phyloP scores from a whole-genome alignment of 2,797 vertebrate genomes.

The Melopsittacus undulatus region DNA sequence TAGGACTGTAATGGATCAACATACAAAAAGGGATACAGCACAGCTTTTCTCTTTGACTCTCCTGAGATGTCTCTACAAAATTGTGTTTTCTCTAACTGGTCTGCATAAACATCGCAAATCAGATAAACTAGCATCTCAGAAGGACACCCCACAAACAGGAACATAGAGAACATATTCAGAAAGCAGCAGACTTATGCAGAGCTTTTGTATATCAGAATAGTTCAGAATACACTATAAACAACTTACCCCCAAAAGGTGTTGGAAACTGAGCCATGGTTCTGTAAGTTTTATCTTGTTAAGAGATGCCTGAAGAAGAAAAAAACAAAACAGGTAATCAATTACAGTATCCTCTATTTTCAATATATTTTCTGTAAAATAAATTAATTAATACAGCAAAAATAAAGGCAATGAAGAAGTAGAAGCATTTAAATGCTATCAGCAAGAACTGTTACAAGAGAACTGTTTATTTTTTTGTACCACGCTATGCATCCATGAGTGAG shows the following conservation, averaged over 20 bases:
- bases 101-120: background rate
- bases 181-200: background rate
- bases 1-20: background rate
- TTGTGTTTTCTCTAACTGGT: background rate
- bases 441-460: background rate
- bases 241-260: constrained; percentile 93
- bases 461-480: background rate
- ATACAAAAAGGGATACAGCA: background rate
- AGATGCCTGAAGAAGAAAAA: constrained; percentile 78
- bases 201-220: background rate
- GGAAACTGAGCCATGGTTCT: constrained; percentile 98
- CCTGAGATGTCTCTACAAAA: background rate
- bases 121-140: background rate
- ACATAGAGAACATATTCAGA: background rate
- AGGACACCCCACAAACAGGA: background rate
- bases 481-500: background rate
- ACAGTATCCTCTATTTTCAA: background rate
- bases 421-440: background rate
- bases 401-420: background rate
- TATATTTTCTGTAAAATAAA: background rate
- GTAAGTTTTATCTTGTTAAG: constrained; percentile 80
- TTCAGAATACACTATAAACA: background rate
- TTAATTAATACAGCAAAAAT: background rate
- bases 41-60: background rate
- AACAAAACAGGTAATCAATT: background rate